Percentiles rank a stretch among this genome's conserved stretches.
phyloP scores from a whole-genome alignment of 2,888 invertebrate genomes.

The Drosophila antonietae region DNA sequence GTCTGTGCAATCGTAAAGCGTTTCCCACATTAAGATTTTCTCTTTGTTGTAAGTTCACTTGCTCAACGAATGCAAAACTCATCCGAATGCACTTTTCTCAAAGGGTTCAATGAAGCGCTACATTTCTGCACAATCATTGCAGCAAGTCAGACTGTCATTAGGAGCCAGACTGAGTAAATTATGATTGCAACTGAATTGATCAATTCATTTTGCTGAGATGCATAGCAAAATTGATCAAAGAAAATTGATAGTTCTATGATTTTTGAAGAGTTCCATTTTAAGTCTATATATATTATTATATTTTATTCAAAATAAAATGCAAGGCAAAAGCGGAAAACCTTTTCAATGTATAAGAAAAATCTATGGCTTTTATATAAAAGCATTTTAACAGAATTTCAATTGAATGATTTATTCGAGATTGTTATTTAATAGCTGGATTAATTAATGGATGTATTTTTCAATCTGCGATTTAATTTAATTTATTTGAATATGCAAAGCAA shows the following conservation, averaged over 20 bases:
- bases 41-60: constrained; percentile 22
- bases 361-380: too few species aligned
- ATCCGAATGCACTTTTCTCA: constrained; percentile 36
- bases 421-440: too few species aligned
- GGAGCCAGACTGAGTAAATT: constrained; percentile 32
- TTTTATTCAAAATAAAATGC: background rate
- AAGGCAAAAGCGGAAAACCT: background rate
- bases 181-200: constrained; percentile 18
- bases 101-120: constrained; percentile 47
- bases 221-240: background rate
- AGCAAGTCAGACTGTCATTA: constrained; percentile 10
- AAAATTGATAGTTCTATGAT: background rate
- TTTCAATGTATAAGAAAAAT: too few species aligned
- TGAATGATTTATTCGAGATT: too few species aligned
- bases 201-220: background rate
- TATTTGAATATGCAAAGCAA: too few species aligned
- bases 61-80: constrained; percentile 55
- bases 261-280: background rate
- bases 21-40: constrained; percentile 69
- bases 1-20: constrained; percentile 29
- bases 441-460: too few species aligned
- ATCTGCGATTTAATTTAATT: too few species aligned
- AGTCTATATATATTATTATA: background rate
- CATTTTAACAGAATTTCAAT: too few species aligned
- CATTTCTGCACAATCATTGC: constrained; percentile 43